These are phyloP conservation scores for Leucophenga varia DNA, from an alignment of 1,140 invertebrate genomes.

Conservation along the genomic window DNA sequence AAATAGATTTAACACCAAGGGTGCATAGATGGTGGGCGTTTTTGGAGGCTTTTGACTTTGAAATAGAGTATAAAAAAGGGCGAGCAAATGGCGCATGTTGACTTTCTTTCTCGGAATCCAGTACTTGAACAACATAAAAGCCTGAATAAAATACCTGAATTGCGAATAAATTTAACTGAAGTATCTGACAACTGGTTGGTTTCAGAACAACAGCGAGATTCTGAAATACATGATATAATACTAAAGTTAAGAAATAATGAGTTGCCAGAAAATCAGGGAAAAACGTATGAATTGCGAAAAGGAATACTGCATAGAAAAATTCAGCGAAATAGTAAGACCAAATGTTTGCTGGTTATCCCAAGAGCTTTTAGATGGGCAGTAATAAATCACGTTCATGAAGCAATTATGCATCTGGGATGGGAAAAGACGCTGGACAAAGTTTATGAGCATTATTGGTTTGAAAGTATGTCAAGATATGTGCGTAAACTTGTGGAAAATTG, in stretches of 20 bases:
- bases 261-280: constrained; percentile 9
- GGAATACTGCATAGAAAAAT: constrained; percentile 27
- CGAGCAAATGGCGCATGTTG: constrained; percentile 31
- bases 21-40: constrained; percentile 44
- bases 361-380: constrained; percentile 33
- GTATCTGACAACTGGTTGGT: constrained; percentile 13
- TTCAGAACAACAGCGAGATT: constrained; percentile 8
- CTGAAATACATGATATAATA: constrained; percentile 3
- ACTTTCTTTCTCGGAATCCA: constrained; percentile 30
- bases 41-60: constrained; percentile 38
- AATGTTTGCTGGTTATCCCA: constrained; percentile 38
- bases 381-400: constrained; percentile 34
- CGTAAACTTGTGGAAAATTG: constrained; percentile 37
- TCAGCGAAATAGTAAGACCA: constrained; percentile 14
- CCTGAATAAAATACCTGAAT: constrained; percentile 3
- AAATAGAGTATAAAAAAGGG: constrained; percentile 20
- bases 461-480: constrained; percentile 28
- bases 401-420: constrained; percentile 27
- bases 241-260: constrained; percentile 1
- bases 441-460: constrained; percentile 26
- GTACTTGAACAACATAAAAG: too few relatives aligned
- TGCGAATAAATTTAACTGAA: constrained; percentile 4
- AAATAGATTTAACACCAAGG: constrained; percentile 41
- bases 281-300: constrained; percentile 22
- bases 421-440: constrained; percentile 33